Evolutionary conservation across 2,797 vertebrate genomes (phyloP), one percentile per base, ranked within the genome.

Genomic region (Geotrypetes seraphini): DNA sequence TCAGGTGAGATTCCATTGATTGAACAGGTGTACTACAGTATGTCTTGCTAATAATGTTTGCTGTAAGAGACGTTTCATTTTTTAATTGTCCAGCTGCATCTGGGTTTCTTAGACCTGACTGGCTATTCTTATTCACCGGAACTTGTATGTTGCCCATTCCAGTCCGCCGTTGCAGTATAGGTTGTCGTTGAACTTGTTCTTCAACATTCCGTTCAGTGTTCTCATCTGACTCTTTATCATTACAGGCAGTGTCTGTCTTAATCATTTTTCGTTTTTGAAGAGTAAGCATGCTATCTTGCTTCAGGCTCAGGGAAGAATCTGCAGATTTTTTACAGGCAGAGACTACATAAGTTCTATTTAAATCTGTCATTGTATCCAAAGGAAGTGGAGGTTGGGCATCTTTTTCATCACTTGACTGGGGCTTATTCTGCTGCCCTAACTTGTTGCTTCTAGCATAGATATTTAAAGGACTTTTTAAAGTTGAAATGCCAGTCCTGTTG

Each of bases 271-370:
- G 83, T 48, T 77, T 86, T 51, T 89, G 88, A 10, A 96, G 80
- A 0, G 68, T 71, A 35, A 88, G 56, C 12, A 64, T 76, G 7
- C 32, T 40, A 3, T 61, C 55, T 21, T 61, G 22, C 13, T 48
- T 37, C 21, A 43, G 15, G 1, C 28, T 5, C 20, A 33, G 25
- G 2, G 73, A 49, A 0, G 19, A 5, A 6, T 48, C 71, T 7
- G 29, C 33, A 25, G 38, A 39, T 36, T 65, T 66, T 33, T 44
- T 79, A 36, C 75, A 76, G 14, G 81, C 61, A 7, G 87, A 85
- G 48, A 91, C 34, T 5, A 93, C 63, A 1, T 88, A 91, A 0
- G 91, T 95, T 43, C 59, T 71, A 41, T 92, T 92, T 2, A 69
- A 17, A 12, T 69, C 78, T 36, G 62, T 71, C 41, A 56, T 47